Base-by-base conservation (phyloP, 2,113 vertebrate species). In the Cacatua alba region DNA sequence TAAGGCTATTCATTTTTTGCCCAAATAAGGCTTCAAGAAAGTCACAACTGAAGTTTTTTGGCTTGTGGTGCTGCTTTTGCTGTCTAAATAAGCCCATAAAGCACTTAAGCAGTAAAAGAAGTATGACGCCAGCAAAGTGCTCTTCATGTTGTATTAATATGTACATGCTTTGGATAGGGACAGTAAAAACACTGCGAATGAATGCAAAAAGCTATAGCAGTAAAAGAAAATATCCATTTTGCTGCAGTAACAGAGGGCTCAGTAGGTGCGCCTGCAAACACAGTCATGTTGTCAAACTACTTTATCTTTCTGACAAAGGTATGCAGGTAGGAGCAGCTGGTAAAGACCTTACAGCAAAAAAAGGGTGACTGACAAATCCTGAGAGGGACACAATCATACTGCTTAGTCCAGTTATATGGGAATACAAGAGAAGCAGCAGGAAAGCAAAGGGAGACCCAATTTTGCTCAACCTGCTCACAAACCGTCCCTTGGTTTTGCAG, bases 21-120 rank as follows among this genome's bases (percentile, higher is more conserved):
- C 95, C 94, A 96, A 94, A 96, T 94, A 95, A 95, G 94, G 95
- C 53, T 84, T 96, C 52, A 69, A 86, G 69, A 92, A 92, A 93
- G 69, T 86, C 92, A 91, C 44, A 92, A 83, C 24, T 28, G 13
- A 86, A 92, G n/a, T 53, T 82, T 94, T 97, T 82, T 94, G 95
- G 95, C 86, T 92, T 84, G n/a, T n/a, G 46, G 57, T 76, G 65
- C 49, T 84, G 65, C 17, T 95, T 96, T 84, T 82, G 53, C 92
- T 94, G 81, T 92, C 88, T 94, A 94, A 89, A 89, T 82, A 92
- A 97, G 80, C 81, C 74, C 48, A 76, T 1, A 69, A 67, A 91
- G 83, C 63, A 87, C 39, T 92, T 64, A 92, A 76, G 48, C 74
- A 85, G 39, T 71, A 76, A 69, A 94, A 82, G 68, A 90, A 90